Conservation (phyloP, 92 coral and sea anemone genomes). For the Zoanthus solanderi region DNA sequence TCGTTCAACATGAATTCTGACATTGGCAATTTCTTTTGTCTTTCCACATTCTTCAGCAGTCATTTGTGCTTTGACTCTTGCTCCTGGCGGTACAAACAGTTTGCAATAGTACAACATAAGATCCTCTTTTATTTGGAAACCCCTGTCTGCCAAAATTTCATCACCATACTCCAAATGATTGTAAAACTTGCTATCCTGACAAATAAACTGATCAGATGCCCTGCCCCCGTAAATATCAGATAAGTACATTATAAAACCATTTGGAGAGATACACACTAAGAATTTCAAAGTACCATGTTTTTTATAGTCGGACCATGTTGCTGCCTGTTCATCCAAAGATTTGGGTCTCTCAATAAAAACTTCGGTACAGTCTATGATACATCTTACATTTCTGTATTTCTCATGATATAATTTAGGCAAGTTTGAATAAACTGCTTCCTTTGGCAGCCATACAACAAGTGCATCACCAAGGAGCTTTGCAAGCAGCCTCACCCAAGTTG, state of each 20-base stretch:
- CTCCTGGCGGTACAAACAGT: slow-evolving; percentile 49
- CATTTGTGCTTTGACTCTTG: slow-evolving; percentile 49
- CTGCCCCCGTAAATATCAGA: slow-evolving; percentile 56
- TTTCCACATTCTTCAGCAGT: slow-evolving; percentile 43
- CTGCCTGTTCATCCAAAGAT: slow-evolving; percentile 51
- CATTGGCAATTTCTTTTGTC: slow-evolving; percentile 56
- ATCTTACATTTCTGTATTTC: slow-evolving; percentile 43
- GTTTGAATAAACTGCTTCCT: slow-evolving; percentile 43
- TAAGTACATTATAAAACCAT: slow-evolving; percentile 47
- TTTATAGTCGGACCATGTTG: slow-evolving; percentile 56
- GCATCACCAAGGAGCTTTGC: slow-evolving; percentile 49
- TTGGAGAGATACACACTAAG: slow-evolving; percentile 47
- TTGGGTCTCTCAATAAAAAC: slow-evolving; percentile 55
- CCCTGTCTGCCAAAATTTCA: slow-evolving; percentile 56
- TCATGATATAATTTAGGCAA: slow-evolving; percentile 46
- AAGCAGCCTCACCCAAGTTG: slow-evolving; percentile 51
- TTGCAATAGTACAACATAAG: slow-evolving; percentile 41
- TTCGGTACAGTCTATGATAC: slow-evolving; percentile 59
- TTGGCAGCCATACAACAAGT: slow-evolving; percentile 43
- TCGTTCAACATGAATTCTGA: slow-evolving; percentile 42
- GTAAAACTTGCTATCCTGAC: slow-evolving; percentile 38
- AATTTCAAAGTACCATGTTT: slow-evolving; percentile 56
- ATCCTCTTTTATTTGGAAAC: slow-evolving; percentile 56
- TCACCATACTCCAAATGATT: slow-evolving; percentile 53
- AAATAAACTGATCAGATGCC: slow-evolving; percentile 45